Evolutionary conservation across 2,797 vertebrate species (phyloP), one percentile per base, ranked within the genome.

Genomic region (Heliangelus exortis): DNA sequence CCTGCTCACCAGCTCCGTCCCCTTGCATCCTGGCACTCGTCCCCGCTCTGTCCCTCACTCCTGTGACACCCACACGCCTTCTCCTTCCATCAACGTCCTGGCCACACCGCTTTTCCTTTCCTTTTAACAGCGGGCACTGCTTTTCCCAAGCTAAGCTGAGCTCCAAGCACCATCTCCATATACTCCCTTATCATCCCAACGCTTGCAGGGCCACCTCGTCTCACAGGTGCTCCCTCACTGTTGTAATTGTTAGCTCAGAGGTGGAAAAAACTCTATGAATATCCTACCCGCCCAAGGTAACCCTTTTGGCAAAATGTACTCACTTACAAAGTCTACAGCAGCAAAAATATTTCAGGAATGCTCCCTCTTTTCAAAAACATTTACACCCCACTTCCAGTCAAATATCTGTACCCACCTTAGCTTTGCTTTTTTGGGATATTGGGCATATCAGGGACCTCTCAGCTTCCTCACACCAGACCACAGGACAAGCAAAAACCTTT

Each of bases 391-490:
- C 1, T 22, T 53, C 31, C 31, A 82, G 18, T 22, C 21, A 34
- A n/a, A n/a, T 68, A 74, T 36, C 43, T 61, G 19, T 10, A 29
- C 19, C 12, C 14, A 12, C 3, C 25, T 10, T 41, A 41, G 39
- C 39, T 1, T 3, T 33, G 19, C 21, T 36, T 45, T 15, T 18
- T 6, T 4, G 8, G 43, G 59, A 43, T 29, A 22, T 14, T 3
- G 15, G 33, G 22, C 2, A 3, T 8, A 8, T 1, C 1, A 2
- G 29, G 3, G 9, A 28, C 7, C 19, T 10, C n/a, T 28, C 21
- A 28, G 22, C 26, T 29, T 7, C 4, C 26, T 13, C 34, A 7
- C 18, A 31, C 17, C 20, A 41, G 2, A 6, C n/a, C 9, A 1
- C 36, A 58, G 14, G 8, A 54, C 22, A 7, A 75, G 2, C 17